phyloP scores from a whole-genome alignment of 37 sponge, comb jelly and placozoan genomes.

The Halisarca cf. caerulea region DNA sequence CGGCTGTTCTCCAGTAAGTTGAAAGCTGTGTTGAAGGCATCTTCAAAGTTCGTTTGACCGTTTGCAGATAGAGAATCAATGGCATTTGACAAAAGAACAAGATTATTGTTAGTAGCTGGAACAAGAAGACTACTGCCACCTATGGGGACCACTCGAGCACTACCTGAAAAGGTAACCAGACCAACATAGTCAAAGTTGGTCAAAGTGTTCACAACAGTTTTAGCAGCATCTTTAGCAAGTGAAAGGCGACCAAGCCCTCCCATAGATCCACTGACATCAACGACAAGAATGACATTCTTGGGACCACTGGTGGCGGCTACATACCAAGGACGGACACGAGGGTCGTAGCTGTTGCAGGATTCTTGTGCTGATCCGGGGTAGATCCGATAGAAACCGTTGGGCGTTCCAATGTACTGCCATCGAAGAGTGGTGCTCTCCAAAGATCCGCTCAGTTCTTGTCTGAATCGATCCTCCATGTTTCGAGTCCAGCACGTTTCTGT shows the following conservation, averaged over 20 bases:
- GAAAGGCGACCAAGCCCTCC: background rate
- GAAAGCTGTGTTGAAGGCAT: slow-evolving; percentile 1
- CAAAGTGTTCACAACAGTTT: background rate
- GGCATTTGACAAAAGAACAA: background rate
- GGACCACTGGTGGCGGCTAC: slow-evolving; percentile 43
- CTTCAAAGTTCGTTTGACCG: slow-evolving; percentile 16
- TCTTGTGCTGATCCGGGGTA: slow-evolving; percentile 2
- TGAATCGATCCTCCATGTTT: background rate
- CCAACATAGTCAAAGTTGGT: slow-evolving; percentile 9
- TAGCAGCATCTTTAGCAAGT: slow-evolving; percentile 2
- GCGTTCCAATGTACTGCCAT: slow-evolving; percentile 31
- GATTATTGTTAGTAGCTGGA: background rate
- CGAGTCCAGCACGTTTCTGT: slow-evolving; percentile 18
- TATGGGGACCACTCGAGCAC: background rate
- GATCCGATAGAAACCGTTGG: background rate
- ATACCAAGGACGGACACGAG: slow-evolving; percentile 53
- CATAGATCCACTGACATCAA: slow-evolving; percentile 28
- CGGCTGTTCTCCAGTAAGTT: background rate
- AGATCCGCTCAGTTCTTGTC: background rate
- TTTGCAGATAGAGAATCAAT: background rate
- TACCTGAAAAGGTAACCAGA: background rate
- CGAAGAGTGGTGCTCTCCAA: background rate
- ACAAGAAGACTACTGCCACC: background rate
- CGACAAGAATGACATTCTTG: slow-evolving; percentile 25
- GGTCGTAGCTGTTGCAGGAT: slow-evolving; percentile 27